These are phyloP conservation scores for Limnephilus lunatus DNA, from an alignment of 2,888 invertebrate species.

Conservation along the genomic window DNA sequence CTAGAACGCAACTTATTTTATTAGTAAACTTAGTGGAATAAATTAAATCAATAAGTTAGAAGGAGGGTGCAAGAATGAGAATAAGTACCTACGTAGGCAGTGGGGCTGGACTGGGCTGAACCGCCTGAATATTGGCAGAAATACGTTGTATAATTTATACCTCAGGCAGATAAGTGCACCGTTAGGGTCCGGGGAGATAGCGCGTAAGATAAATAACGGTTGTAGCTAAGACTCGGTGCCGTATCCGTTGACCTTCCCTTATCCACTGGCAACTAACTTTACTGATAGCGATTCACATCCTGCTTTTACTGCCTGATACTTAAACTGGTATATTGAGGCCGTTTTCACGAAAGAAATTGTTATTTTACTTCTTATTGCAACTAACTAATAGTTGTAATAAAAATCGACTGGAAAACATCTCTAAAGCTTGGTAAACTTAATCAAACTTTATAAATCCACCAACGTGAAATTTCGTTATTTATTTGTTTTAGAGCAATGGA, in stretches of 20 bases:
- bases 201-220: conserved; percentile 58
- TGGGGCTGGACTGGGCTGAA: neutral
- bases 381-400: neutral
- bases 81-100: neutral
- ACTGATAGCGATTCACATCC: conserved; percentile 9
- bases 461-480: neutral
- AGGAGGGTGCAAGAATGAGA: neutral
- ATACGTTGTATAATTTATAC: neutral
- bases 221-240: conserved; percentile 49
- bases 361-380: neutral
- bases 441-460: neutral
- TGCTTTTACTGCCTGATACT: neutral
- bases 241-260: conserved; percentile 34
- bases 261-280: neutral
- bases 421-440: neutral
- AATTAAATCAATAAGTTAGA: neutral
- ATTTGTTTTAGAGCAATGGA: neutral
- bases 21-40: neutral
- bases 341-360: neutral
- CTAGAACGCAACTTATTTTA: neutral
- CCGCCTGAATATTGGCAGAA: neutral
- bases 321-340: neutral
- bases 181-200: conserved; percentile 61
- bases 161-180: conserved; percentile 60
- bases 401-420: neutral